These are phyloP conservation scores for Beris chalybata DNA, from an alignment of 2,888 invertebrate genomes.

Conservation along the genomic window DNA sequence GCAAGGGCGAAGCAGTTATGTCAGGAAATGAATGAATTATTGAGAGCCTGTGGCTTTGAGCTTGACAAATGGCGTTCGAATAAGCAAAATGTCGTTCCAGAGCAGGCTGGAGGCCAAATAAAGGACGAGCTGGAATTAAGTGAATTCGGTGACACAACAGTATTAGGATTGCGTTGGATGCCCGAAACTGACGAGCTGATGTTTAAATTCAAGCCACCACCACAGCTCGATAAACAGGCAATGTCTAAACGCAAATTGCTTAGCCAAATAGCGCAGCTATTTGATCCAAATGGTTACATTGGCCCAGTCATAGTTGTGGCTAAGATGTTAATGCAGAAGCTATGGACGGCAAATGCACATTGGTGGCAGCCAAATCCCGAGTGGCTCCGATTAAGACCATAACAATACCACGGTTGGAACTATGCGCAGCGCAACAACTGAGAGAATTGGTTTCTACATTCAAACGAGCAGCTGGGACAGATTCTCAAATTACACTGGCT, in stretches of 20 bases:
- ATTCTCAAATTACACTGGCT: too few species aligned
- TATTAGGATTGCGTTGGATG: too few species aligned
- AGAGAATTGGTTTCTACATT: too few species aligned
- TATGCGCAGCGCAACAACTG: too few species aligned
- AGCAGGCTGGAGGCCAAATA: too few species aligned
- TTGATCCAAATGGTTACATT: conserved; percentile 3
- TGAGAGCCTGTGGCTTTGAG: neutral
- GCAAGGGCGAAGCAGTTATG: neutral
- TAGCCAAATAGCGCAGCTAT: neutral
- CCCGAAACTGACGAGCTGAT: neutral
- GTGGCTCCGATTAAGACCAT: too few species aligned
- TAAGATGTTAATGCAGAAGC: neutral
- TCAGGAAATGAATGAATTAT: neutral
- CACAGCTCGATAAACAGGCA: neutral
- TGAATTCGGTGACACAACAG: too few species aligned
- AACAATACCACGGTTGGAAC: too few species aligned
- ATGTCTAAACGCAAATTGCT: neutral
- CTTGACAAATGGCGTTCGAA: neutral
- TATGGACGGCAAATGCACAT: neutral
- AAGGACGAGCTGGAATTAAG: too few species aligned
- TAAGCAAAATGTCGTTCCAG: neutral
- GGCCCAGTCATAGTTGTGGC: neutral
- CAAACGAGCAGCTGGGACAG: too few species aligned
- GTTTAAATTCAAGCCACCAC: conserved; percentile 5
- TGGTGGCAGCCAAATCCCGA: too few species aligned